These are phyloP conservation scores for Scolopax mira DNA, from an alignment of 2,113 vertebrate species.

Conservation along the genomic window DNA sequence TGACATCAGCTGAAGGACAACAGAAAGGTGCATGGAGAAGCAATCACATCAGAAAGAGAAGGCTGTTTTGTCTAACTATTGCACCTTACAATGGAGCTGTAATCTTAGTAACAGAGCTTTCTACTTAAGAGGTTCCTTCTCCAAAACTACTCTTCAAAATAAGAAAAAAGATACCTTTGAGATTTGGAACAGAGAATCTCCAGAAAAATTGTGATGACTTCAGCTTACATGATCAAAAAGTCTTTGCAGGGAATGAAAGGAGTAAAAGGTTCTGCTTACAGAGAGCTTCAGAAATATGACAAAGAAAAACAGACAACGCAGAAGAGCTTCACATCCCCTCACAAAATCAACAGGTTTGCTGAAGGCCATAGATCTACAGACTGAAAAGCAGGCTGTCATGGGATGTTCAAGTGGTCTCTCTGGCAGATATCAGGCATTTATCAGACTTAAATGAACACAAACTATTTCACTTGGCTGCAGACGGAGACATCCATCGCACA, in stretches of 20 bases:
- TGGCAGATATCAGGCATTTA: neutral
- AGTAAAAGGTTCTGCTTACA: neutral
- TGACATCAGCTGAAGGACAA: neutral
- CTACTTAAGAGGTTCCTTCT: neutral
- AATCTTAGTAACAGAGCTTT: neutral
- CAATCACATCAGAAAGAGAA: neutral
- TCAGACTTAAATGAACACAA: neutral
- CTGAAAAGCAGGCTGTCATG: neutral
- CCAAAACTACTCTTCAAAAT: neutral
- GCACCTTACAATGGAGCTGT: neutral
- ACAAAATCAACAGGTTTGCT: neutral
- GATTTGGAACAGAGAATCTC: neutral
- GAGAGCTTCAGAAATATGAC: neutral
- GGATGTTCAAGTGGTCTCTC: neutral
- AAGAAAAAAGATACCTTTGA: neutral
- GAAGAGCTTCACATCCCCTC: neutral
- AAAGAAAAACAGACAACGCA: neutral
- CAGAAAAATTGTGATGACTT: neutral
- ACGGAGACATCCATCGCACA: accelerated
- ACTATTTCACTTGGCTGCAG: neutral
- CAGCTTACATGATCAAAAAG: neutral
- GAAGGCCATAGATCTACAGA: neutral
- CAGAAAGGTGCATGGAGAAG: neutral
- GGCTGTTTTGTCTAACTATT: neutral
- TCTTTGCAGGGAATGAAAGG: accelerated